Evolutionary conservation across 2,888 invertebrate genomes (phyloP).

Genomic region (Harpalus rufipes): DNA sequence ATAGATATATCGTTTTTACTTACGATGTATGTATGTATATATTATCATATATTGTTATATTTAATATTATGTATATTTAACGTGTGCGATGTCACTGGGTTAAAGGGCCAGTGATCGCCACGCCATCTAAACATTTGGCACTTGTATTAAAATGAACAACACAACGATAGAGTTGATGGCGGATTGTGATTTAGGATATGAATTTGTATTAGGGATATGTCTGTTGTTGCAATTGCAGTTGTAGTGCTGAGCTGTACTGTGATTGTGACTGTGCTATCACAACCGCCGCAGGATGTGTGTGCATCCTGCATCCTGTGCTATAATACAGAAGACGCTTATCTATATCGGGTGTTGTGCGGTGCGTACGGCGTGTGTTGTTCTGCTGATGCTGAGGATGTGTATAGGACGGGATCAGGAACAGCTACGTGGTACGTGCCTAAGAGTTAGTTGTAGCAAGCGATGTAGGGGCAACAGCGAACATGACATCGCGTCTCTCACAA

Average conservation of each 20-base stretch:
- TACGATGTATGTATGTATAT: slow-evolving; percentile 59
- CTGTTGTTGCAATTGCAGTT: slow-evolving; percentile 24
- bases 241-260: no score
- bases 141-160: slow-evolving; percentile 66
- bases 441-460: slow-evolving; percentile 32
- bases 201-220: slow-evolving; percentile 54
- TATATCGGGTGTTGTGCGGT: not conserved
- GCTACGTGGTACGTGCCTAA: slow-evolving; percentile 49
- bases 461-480: slow-evolving; percentile 45
- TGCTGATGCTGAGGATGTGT: slow-evolving; percentile 10
- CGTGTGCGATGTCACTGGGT: slow-evolving; percentile 49
- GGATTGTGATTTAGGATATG: slow-evolving; percentile 28
- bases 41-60: slow-evolving; percentile 60
- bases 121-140: slow-evolving; percentile 66
- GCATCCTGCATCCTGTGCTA: slow-evolving; percentile 27
- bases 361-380: slow-evolving; percentile 41
- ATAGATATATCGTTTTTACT: slow-evolving; percentile 58
- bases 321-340: slow-evolving; percentile 46
- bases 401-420: slow-evolving; percentile 47
- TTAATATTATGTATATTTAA: slow-evolving; percentile 62
- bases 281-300: slow-evolving; percentile 59
- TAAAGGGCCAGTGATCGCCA: slow-evolving; percentile 33
- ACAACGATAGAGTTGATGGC: slow-evolving; percentile 61
- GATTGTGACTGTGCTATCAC: slow-evolving; percentile 51
- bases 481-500: slow-evolving; percentile 43